Conservation (phyloP, 1,140 invertebrate genomes). For the Onthophagus taurus region DNA sequence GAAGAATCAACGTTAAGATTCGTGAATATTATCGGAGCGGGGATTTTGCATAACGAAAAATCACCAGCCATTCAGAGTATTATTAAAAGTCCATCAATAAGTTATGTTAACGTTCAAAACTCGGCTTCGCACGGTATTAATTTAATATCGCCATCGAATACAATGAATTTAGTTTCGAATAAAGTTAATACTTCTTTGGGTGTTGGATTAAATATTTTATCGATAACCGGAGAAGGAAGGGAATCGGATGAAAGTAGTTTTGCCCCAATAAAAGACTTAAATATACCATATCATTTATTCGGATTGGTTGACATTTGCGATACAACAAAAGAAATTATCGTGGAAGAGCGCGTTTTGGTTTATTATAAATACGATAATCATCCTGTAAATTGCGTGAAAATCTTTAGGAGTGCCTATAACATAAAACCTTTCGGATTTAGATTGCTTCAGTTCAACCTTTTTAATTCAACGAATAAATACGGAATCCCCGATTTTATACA, state of each 20-base stretch:
- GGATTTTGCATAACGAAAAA: conserved; percentile 92
- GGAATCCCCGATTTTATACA: conserved; percentile 75
- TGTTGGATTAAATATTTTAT: conserved; percentile 78
- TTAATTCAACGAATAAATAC: conserved; percentile 75
- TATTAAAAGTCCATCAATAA: conserved; percentile 72
- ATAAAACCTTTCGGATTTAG: conserved; percentile 83
- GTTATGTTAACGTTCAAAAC: conserved; percentile 71
- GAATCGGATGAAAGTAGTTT: conserved; percentile 81
- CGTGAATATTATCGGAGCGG: conserved; percentile 88
- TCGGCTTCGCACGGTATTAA: conserved; percentile 89
- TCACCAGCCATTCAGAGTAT: conserved; percentile 85
- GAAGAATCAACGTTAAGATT: conserved; percentile 70
- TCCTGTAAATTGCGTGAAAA: conserved; percentile 95
- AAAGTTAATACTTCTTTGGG: conserved; percentile 78
- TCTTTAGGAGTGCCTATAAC: conserved; percentile 77
- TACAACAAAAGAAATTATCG: conserved; percentile 78
- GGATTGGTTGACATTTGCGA: conserved; percentile 95
- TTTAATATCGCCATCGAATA: conserved; percentile 77
- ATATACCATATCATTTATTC: conserved; percentile 90
- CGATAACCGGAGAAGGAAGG: conserved; percentile 85
- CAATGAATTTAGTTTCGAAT: conserved; percentile 58
- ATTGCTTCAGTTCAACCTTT: conserved; percentile 87
- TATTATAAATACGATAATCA: conserved; percentile 98
- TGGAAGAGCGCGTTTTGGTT: conserved; percentile 84
- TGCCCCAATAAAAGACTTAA: conserved; percentile 69